Evolutionary conservation across 1,140 invertebrate genomes (phyloP).

Genomic region (Ganaspis sp.): DNA sequence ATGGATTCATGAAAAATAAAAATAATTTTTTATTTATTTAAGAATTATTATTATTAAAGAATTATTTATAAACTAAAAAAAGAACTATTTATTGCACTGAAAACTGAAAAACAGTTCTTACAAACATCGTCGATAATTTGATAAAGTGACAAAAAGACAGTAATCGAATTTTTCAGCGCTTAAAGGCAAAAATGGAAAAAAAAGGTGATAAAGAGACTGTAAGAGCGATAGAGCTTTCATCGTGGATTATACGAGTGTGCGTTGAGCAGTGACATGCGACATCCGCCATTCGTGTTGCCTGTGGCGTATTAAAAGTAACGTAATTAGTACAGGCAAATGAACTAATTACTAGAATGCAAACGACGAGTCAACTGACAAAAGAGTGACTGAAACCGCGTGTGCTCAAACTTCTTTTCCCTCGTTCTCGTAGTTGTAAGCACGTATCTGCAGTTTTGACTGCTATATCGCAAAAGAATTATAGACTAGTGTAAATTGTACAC

Average conservation of each 20-base stretch:
- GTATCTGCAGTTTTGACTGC: conserved; percentile 20
- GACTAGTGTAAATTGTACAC: too few species aligned
- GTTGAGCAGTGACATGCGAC: conserved; percentile 1
- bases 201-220: not conserved
- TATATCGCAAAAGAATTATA: not conserved
- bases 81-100: too few species aligned
- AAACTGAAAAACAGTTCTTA: not conserved
- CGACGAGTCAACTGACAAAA: conserved; percentile 68
- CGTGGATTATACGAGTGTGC: not conserved
- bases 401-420: conserved; percentile 51
- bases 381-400: conserved; percentile 43
- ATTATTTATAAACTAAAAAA: too few species aligned
- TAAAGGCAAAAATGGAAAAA: not conserved
- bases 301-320: conserved; percentile 65
- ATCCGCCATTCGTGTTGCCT: conserved; percentile 41
- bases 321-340: conserved; percentile 74
- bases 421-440: conserved; percentile 38
- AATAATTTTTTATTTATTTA: too few species aligned
- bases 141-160: not conserved
- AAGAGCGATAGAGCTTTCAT: conserved; percentile 14
- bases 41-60: too few species aligned
- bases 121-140: not conserved
- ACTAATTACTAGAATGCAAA: conserved; percentile 74
- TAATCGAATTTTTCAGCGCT: not conserved
- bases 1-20: too few species aligned